Percentiles rank a stretch among this genome's conserved stretches.
Conservation (phyloP, 1,140 invertebrate species). For the Drosophila takahashii region DNA sequence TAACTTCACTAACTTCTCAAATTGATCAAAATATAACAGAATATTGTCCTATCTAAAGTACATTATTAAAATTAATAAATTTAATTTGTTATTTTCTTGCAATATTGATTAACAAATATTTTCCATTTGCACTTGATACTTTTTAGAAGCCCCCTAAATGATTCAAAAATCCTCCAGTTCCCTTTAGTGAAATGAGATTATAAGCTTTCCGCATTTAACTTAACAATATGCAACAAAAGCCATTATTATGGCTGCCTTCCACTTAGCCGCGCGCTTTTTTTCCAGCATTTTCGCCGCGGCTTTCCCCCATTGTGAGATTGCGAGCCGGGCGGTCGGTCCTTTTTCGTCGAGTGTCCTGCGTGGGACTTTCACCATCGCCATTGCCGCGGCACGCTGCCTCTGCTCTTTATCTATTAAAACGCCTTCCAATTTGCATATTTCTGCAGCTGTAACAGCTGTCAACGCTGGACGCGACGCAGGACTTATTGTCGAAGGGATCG, state of each 20-base stretch:
- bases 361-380: slow-evolving; percentile 22
- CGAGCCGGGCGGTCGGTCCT: slow-evolving; percentile 34
- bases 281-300: slow-evolving; percentile 40
- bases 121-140: not conserved
- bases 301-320: slow-evolving; percentile 56
- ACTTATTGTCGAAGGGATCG: slow-evolving; percentile 62
- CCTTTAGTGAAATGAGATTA: slow-evolving; percentile 67
- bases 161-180: slow-evolving; percentile 34
- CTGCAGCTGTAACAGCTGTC: slow-evolving; percentile 82
- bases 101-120: not conserved
- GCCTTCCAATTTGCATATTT: slow-evolving; percentile 83
- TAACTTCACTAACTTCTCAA: no score
- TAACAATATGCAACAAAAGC: slow-evolving; percentile 75
- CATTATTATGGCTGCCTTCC: slow-evolving; percentile 73
- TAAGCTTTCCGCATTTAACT: slow-evolving; percentile 72
- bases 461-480: slow-evolving; percentile 66
- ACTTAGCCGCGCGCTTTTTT: slow-evolving; percentile 45
- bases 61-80: not conserved
- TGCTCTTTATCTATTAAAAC: slow-evolving; percentile 82
- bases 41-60: no score
- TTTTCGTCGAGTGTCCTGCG: slow-evolving; percentile 76
- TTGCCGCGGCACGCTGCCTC: slow-evolving; percentile 64
- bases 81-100: not conserved
- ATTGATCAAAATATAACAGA: no score
- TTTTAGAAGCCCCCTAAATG: slow-evolving; percentile 7